Evolutionary conservation across 2,888 invertebrate genomes (phyloP).

Genomic region (Colostygia pectinataria): DNA sequence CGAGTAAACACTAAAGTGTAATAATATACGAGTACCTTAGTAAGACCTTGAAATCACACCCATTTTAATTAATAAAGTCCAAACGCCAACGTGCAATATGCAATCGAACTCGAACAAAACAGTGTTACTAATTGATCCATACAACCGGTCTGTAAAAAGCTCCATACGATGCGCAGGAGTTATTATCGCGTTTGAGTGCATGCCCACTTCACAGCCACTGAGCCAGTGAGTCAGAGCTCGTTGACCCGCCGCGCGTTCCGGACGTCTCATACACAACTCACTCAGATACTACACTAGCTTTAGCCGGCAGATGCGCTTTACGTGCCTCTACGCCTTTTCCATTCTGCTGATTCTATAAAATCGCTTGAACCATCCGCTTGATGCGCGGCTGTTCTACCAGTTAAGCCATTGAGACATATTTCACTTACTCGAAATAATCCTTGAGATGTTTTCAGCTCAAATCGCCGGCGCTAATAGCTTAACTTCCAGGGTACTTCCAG

Average conservation of each 20-base stretch:
- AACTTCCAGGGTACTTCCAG: no score
- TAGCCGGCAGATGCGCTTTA: slow-evolving; percentile 2
- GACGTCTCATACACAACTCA: slow-evolving; percentile 38
- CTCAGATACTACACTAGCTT: slow-evolving; percentile 11
- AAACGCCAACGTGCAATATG: neutral
- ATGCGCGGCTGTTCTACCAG: no score
- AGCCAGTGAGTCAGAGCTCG: slow-evolving; percentile 58
- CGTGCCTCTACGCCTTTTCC: neutral
- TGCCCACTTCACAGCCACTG: slow-evolving; percentile 32
- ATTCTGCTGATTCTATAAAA: neutral
- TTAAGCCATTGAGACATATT: no score
- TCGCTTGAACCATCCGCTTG: no score
- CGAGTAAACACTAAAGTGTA: no score
- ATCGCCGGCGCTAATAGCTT: no score
- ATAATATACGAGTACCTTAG: no score
- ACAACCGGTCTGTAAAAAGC: slow-evolving; percentile 23
- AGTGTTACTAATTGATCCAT: slow-evolving; percentile 17
- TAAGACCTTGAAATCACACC: no score
- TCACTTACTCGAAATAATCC: no score
- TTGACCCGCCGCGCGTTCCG: slow-evolving; percentile 60
- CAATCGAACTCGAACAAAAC: slow-evolving; percentile 16
- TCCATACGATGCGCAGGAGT: slow-evolving; percentile 22
- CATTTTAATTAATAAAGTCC: slow-evolving; percentile 5
- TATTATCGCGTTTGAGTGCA: slow-evolving; percentile 28
- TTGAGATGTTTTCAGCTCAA: no score